A percentile compares a stretch with the other conserved stretches of the same genome.
Conservation (phyloP, 2,113 vertebrate genomes). For the Galemys pyrenaicus region DNA sequence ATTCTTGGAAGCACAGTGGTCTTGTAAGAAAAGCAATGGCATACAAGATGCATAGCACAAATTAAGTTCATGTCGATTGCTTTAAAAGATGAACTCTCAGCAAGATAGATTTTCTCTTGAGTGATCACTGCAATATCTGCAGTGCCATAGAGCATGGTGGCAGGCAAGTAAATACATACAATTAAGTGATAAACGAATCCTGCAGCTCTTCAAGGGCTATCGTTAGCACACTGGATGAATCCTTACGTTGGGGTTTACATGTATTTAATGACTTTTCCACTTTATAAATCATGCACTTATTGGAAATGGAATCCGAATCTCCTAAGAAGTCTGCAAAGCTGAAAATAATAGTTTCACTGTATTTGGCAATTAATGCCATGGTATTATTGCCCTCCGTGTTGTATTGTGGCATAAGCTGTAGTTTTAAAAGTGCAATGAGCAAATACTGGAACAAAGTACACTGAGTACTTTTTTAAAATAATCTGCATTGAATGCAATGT, state of each 20-base stretch:
- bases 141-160: background rate
- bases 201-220: background rate
- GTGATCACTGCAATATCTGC: background rate
- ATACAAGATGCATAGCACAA: conserved; percentile 30
- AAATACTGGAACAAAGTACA: background rate
- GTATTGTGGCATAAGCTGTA: background rate
- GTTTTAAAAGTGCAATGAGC: conserved; percentile 6
- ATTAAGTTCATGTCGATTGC: conserved; percentile 37
- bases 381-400: background rate
- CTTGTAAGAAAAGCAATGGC: conserved; percentile 24
- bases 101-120: conserved; percentile 29
- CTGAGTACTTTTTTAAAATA: conserved; percentile 11
- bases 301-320: conserved; percentile 13
- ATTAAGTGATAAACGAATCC: background rate
- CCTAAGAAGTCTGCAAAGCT: background rate
- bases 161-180: conserved; percentile 7
- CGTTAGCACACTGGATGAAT: background rate
- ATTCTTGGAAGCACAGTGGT: conserved; percentile 12
- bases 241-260: background rate
- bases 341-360: background rate
- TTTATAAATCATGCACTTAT: conserved; percentile 9
- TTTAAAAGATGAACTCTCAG: conserved; percentile 29
- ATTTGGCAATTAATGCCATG: background rate
- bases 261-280: background rate
- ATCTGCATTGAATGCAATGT: background rate